These are phyloP conservation scores for Drosophila sordidapex DNA, from an alignment of 2,888 invertebrate species.

Conservation along the genomic window DNA sequence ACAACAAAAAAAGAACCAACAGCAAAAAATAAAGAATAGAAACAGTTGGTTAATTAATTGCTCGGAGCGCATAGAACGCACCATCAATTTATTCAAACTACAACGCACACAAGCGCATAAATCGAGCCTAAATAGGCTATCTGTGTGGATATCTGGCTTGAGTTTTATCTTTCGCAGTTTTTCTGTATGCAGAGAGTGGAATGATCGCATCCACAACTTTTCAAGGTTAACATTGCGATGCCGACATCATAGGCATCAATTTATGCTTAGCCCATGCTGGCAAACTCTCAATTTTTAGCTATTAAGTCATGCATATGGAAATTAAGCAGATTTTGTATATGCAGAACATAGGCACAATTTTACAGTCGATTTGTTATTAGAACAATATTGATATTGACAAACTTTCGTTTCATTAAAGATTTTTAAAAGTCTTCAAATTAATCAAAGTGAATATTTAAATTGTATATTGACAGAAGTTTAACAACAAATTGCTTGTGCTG, in stretches of 20 bases:
- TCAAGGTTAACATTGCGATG: conserved; percentile 70
- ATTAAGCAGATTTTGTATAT: conserved; percentile 3
- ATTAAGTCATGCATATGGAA: conserved; percentile 25
- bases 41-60: conserved; percentile 73
- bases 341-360: background rate
- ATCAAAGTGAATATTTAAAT: background rate
- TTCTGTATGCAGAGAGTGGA: conserved; percentile 80
- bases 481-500: background rate
- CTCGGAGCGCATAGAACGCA: conserved; percentile 62
- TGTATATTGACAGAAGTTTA: background rate
- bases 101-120: conserved; percentile 32
- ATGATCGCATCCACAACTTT: conserved; percentile 78
- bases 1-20: background rate
- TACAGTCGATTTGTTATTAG: conserved; percentile 1
- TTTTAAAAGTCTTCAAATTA: too few relatives aligned
- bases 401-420: background rate
- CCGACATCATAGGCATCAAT: conserved; percentile 30
- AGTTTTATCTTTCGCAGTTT: conserved; percentile 21
- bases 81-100: conserved; percentile 69
- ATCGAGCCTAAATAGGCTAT: conserved; percentile 30
- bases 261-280: conserved; percentile 24
- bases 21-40: conserved; percentile 23
- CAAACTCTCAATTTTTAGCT: conserved; percentile 47
- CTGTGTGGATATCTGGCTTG: conserved; percentile 2
- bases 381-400: background rate